Evolutionary conservation across 2,797 vertebrate genomes (phyloP).

Genomic region (Aeoliscus strigatus): DNA sequence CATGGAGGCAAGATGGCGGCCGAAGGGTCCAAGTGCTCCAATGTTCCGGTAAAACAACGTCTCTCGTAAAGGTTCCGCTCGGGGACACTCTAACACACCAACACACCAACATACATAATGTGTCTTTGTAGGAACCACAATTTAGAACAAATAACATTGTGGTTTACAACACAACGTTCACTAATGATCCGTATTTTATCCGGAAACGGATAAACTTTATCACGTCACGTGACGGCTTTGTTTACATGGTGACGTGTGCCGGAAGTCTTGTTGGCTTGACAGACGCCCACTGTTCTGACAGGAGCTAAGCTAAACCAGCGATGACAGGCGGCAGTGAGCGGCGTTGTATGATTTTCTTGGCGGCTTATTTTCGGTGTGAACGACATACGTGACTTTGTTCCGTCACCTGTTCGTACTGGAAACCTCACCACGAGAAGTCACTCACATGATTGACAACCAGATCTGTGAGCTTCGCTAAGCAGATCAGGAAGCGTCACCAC

Average conservation of each 20-base stretch:
- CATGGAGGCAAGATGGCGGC: conserved; percentile 50
- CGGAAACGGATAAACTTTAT: too few relatives aligned
- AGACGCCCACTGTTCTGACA: too few relatives aligned
- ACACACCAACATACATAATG: accelerated
- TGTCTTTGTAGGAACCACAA: too few relatives aligned
- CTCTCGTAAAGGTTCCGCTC: conserved; percentile 22
- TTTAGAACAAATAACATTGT: too few relatives aligned
- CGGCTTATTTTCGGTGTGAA: neutral
- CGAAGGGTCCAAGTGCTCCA: accelerated
- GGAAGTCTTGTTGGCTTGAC: conserved; percentile 20
- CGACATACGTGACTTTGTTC: accelerated
- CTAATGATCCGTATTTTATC: neutral
- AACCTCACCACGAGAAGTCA: too few relatives aligned
- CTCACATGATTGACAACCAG: too few relatives aligned
- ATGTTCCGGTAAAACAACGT: conserved; percentile 16
- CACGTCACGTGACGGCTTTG: conserved; percentile 52
- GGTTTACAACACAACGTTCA: neutral
- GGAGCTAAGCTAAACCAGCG: neutral
- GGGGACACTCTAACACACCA: neutral
- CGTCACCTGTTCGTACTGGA: neutral
- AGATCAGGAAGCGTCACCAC: too few relatives aligned
- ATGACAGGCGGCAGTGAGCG: neutral
- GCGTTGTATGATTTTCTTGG: neutral
- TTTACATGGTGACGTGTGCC: conserved; percentile 64
- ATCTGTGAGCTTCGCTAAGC: too few relatives aligned